Evolutionary conservation across 2,113 vertebrate species (phyloP).

Genomic region (Scophthalmus maximus): DNA sequence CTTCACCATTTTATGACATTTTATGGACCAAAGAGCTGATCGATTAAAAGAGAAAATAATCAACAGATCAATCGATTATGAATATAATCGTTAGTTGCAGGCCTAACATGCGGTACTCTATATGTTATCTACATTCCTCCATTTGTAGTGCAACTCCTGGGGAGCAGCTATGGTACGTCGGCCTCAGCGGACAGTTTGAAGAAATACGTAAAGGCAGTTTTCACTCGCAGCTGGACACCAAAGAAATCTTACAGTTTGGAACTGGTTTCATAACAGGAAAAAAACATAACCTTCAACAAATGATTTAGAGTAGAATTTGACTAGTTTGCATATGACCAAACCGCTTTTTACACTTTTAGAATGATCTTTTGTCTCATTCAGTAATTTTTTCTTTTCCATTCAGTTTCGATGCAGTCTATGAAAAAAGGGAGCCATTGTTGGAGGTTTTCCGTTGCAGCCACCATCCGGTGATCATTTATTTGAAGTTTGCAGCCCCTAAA

Average conservation of each 20-base stretch:
- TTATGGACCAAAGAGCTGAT: too few relatives aligned
- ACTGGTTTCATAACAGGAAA: too few relatives aligned
- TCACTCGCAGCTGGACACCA: conserved; percentile 48
- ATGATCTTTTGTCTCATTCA: too few relatives aligned
- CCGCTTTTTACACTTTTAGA: too few relatives aligned
- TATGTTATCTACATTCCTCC: background rate
- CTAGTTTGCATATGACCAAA: background rate
- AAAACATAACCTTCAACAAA: background rate
- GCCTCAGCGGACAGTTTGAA: conserved; percentile 26
- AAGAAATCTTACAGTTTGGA: too few relatives aligned
- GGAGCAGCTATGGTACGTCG: conserved; percentile 12
- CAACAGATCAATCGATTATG: too few relatives aligned
- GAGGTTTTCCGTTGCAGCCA: too few relatives aligned
- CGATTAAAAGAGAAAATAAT: too few relatives aligned
- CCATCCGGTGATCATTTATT: background rate
- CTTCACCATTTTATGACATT: too few relatives aligned
- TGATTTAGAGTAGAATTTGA: background rate
- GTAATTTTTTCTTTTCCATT: background rate
- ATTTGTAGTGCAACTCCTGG: background rate
- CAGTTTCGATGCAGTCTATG: background rate
- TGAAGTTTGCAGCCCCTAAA: background rate
- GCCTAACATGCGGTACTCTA: background rate
- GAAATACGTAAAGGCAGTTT: conserved; percentile 43
- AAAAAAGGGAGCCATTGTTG: too few relatives aligned
- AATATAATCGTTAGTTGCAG: too few relatives aligned